Evolutionary conservation across 2,888 invertebrate genomes (phyloP).

Genomic region (Xestia rhomboidea): DNA sequence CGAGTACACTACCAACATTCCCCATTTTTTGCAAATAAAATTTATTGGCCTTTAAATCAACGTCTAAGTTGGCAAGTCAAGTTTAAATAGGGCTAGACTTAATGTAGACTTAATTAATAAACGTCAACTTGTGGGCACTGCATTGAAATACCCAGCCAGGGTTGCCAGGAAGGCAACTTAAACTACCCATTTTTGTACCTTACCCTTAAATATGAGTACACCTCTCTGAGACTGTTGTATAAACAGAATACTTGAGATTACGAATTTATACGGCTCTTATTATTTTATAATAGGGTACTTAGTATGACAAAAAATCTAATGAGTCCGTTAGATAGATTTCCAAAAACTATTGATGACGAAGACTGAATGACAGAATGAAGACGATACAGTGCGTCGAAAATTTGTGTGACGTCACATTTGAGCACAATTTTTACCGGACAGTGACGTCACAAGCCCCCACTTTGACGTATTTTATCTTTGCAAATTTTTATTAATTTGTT

Average conservation of each 20-base stretch:
- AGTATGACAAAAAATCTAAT: too few species aligned
- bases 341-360: too few species aligned
- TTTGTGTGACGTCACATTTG: too few species aligned
- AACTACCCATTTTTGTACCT: not conserved
- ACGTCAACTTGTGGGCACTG: constrained; percentile 63
- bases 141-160: constrained; percentile 49
- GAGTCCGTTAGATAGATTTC: too few species aligned
- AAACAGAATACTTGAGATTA: not conserved
- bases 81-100: constrained; percentile 66
- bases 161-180: not conserved
- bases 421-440: too few species aligned
- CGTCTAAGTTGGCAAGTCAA: constrained; percentile 61
- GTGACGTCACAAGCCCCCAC: too few species aligned
- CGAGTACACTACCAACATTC: not conserved
- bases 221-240: not conserved
- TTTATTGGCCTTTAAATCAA: constrained; percentile 67
- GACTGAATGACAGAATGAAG: too few species aligned
- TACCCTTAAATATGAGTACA: not conserved
- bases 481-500: too few species aligned
- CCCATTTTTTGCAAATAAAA: constrained; percentile 61
- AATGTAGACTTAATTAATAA: constrained; percentile 68
- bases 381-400: too few species aligned
- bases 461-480: too few species aligned
- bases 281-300: too few species aligned
- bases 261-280: not conserved